Evolutionary conservation across 1,140 invertebrate genomes (phyloP).

Genomic region (Portunus trituberculatus): DNA sequence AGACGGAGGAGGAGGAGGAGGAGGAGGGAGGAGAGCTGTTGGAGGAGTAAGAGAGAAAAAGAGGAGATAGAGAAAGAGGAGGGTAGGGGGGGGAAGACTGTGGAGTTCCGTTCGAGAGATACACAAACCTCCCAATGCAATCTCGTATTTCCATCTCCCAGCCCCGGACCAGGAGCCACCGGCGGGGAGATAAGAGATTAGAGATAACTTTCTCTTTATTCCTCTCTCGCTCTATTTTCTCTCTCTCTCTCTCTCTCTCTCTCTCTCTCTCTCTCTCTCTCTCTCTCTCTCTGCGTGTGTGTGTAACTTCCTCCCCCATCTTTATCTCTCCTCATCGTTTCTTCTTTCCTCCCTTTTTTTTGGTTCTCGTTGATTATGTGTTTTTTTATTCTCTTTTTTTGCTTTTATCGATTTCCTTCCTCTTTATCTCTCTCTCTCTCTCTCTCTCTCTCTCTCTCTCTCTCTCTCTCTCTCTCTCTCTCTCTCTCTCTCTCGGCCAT

Average conservation of each 20-base stretch:
- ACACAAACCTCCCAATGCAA: slow-evolving; percentile 27
- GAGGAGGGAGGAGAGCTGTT: not conserved
- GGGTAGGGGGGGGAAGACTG: not conserved
- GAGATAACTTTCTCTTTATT: not conserved
- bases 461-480: slow-evolving; percentile 1
- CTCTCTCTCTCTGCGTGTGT: slow-evolving; percentile 39
- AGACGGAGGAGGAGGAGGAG: not conserved
- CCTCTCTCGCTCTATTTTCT: not conserved
- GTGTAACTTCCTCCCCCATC: not conserved
- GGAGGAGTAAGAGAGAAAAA: not conserved
- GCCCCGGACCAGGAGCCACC: not conserved
- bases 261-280: not conserved
- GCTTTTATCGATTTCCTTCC: not conserved
- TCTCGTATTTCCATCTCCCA: slow-evolving; percentile 27
- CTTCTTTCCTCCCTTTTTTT: not conserved
- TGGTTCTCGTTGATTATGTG: not conserved
- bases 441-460: slow-evolving; percentile 24
- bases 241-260: slow-evolving; percentile 4
- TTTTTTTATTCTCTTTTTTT: not conserved
- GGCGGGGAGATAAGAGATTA: not conserved
- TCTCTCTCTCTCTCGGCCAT: not conserved
- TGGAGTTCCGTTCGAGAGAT: not conserved
- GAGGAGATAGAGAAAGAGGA: not conserved
- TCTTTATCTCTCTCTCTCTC: not conserved
- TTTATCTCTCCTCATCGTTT: not conserved